phyloP scores from a whole-genome alignment of 2,797 vertebrate genomes.

The Chaunax sp. region DNA sequence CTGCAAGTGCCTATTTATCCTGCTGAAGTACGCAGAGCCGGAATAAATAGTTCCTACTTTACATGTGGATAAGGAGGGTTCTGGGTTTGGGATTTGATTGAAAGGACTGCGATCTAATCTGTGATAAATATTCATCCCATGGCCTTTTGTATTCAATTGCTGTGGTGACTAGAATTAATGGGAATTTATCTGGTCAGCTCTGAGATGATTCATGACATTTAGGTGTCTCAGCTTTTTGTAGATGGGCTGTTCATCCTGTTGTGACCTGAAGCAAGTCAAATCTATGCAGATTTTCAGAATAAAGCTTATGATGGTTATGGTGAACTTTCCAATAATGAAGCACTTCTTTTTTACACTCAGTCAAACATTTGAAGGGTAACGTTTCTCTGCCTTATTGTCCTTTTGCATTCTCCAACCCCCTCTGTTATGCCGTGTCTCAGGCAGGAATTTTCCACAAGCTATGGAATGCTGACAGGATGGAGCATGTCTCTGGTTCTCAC shows the following conservation, averaged over 20 bases:
- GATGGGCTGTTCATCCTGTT: conserved; percentile 13
- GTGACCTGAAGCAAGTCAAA: conserved; percentile 23
- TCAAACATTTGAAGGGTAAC: conserved; percentile 22
- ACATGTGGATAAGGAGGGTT: conserved; percentile 55
- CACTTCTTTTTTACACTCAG: conserved; percentile 17
- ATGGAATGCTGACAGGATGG: conserved; percentile 90
- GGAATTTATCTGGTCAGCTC: conserved; percentile 53
- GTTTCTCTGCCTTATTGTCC: not conserved
- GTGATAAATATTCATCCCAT: conserved; percentile 75
- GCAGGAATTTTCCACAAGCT: conserved; percentile 86
- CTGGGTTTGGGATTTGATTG: conserved; percentile 57
- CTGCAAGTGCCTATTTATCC: conserved; percentile 59
- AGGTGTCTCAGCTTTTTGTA: conserved; percentile 18
- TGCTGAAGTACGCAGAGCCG: conserved; percentile 36
- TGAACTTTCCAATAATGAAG: conserved; percentile 10
- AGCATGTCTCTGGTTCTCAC: conserved; percentile 80
- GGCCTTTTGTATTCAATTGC: conserved; percentile 68
- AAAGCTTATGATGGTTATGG: not conserved
- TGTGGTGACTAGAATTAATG: conserved; percentile 62
- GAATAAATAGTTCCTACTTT: conserved; percentile 56
- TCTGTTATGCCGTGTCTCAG: conserved; percentile 21
- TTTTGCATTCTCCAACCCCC: conserved; percentile 4
- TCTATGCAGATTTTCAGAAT: conserved; percentile 23
- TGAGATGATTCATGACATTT: conserved; percentile 69
- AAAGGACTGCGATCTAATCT: conserved; percentile 63